A percentile compares a stretch with the other conserved stretches of the same genome.
phyloP scores from a whole-genome alignment of 2,888 invertebrate genomes.

The Eutolmus rufibarbis region DNA sequence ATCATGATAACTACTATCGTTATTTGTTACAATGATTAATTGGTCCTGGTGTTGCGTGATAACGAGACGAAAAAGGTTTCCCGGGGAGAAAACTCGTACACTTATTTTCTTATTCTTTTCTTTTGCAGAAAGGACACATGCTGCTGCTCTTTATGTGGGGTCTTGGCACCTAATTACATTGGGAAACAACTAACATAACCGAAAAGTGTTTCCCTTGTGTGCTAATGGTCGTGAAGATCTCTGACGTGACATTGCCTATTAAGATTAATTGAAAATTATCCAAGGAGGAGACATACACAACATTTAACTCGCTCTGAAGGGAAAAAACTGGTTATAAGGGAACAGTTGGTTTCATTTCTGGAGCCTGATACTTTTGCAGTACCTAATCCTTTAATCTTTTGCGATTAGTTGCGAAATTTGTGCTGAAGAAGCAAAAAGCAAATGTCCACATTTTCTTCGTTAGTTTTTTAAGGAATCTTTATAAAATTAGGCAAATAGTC shows the following conservation, averaged over 20 bases:
- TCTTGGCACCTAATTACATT: neutral
- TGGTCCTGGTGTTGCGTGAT: neutral
- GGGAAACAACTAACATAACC: neutral
- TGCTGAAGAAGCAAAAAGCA: neutral
- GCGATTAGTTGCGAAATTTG: neutral
- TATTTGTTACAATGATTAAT: slow-evolving; percentile 21
- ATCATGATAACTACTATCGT: neutral
- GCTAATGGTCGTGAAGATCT: neutral
- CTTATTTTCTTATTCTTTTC: neutral
- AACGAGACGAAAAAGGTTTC: neutral
- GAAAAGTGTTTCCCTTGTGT: neutral
- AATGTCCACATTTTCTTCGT: too few species aligned
- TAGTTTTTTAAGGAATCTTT: neutral
- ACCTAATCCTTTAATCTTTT: neutral
- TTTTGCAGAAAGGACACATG: neutral
- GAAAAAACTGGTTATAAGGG: neutral
- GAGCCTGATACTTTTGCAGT: neutral
- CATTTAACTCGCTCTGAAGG: neutral
- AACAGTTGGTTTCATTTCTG: neutral
- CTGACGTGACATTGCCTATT: neutral
- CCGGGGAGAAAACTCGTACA: neutral
- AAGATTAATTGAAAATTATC: neutral
- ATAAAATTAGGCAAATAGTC: neutral
- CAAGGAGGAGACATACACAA: neutral
- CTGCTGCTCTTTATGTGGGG: neutral